Evolutionary conservation across 2,888 invertebrate genomes (phyloP).

Genomic region (Pollenia amentaria): DNA sequence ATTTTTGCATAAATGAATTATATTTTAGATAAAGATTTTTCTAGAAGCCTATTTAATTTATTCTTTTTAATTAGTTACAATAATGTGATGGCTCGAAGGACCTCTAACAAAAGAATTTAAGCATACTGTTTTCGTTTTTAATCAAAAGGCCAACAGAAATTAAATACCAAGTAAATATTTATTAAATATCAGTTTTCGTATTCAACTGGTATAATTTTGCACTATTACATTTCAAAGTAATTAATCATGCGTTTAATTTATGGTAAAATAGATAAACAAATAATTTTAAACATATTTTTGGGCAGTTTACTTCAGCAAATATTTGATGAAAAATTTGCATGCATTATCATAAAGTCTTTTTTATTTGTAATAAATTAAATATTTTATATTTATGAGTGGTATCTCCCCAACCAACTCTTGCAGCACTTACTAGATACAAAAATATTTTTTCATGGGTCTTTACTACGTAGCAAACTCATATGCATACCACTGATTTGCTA

Average conservation of each 20-base stretch:
- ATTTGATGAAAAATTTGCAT: constrained; percentile 46
- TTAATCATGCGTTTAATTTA: constrained; percentile 41
- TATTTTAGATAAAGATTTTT: no score
- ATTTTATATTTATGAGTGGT: constrained; percentile 26
- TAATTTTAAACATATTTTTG: constrained; percentile 23
- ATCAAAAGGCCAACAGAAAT: no score
- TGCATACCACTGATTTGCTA: no score
- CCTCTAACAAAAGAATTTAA: no score
- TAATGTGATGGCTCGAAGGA: no score
- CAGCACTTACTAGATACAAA: neutral
- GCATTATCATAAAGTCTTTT: constrained; percentile 24
- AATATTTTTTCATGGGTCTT: neutral
- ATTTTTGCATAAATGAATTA: no score
- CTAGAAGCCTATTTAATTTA: no score
- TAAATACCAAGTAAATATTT: no score
- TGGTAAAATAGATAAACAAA: constrained; percentile 25
- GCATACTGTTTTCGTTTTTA: no score
- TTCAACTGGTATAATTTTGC: no score
- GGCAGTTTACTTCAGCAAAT: constrained; percentile 20
- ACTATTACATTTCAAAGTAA: constrained; percentile 11
- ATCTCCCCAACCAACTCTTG: neutral
- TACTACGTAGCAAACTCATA: neutral
- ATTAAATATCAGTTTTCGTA: no score
- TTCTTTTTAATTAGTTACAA: no score
- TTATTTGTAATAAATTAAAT: constrained; percentile 43